phyloP scores from a whole-genome alignment of 2,797 vertebrate genomes.

The Tenualosa thibaudeaui region DNA sequence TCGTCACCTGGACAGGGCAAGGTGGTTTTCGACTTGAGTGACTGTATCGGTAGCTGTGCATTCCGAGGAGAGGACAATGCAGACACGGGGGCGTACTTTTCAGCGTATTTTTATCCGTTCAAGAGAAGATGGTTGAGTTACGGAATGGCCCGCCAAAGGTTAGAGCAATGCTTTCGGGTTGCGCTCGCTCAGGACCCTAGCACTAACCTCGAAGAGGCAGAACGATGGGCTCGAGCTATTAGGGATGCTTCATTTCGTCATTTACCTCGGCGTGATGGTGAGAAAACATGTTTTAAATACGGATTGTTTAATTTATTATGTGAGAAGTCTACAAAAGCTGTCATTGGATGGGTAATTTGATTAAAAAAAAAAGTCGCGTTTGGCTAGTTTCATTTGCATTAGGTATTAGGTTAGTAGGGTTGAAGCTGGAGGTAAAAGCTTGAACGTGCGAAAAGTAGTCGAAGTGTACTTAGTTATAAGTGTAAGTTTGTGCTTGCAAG shows the following conservation, averaged over 20 bases:
- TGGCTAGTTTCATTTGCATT: too few relatives aligned
- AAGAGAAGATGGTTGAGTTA: constrained; percentile 75
- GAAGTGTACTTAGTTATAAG: too few relatives aligned
- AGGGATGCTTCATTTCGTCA: constrained; percentile 63
- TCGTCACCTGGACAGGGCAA: constrained; percentile 55
- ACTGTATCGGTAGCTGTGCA: constrained; percentile 80
- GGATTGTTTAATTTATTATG: too few relatives aligned
- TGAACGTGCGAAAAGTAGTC: too few relatives aligned
- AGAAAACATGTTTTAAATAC: constrained; percentile 41
- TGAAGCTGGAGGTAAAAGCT: too few relatives aligned
- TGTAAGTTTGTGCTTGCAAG: too few relatives aligned
- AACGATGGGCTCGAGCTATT: constrained; percentile 74
- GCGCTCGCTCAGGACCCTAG: constrained; percentile 63
- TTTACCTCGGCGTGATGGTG: constrained; percentile 66
- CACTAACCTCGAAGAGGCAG: constrained; percentile 74
- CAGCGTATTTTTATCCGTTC: constrained; percentile 79
- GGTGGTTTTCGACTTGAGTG: constrained; percentile 70
- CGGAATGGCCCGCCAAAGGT: constrained; percentile 71
- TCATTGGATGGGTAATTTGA: too few relatives aligned
- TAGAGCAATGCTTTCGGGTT: constrained; percentile 80
- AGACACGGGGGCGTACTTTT: constrained; percentile 78
- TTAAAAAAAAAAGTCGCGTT: too few relatives aligned
- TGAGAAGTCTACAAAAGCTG: too few relatives aligned
- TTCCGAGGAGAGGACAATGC: constrained; percentile 61
- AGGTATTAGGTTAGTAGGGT: too few relatives aligned